Conservation (phyloP, 1,140 invertebrate genomes). For the Macrostomum lignano region DNA sequence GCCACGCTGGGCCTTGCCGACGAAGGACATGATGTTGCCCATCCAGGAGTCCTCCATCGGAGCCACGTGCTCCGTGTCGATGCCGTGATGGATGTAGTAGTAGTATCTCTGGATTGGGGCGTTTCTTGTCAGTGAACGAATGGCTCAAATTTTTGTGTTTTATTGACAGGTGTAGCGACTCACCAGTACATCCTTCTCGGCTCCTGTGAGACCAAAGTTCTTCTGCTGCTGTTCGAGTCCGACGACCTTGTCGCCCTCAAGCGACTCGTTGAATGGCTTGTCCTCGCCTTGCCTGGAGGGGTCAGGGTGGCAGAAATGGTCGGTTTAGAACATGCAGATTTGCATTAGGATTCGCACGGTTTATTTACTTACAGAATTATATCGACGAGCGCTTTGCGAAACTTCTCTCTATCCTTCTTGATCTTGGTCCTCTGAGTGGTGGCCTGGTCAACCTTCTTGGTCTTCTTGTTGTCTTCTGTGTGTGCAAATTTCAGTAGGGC, state of each 20-base stretch:
- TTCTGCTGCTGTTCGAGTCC: not conserved
- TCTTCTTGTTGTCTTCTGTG: too few relatives aligned
- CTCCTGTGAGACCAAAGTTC: not conserved
- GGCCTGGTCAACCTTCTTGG: too few relatives aligned
- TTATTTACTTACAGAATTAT: too few relatives aligned
- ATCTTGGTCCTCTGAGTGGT: too few relatives aligned
- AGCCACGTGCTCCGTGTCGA: slow-evolving; percentile 53
- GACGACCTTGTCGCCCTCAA: not conserved
- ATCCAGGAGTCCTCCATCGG: slow-evolving; percentile 36
- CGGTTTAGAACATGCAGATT: too few relatives aligned
- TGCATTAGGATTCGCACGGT: too few relatives aligned
- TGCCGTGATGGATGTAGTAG: slow-evolving; percentile 57
- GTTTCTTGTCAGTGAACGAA: slow-evolving; percentile 1
- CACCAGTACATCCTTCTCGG: slow-evolving; percentile 1
- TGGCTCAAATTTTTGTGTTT: not conserved
- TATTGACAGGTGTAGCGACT: too few relatives aligned
- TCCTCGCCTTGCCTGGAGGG: slow-evolving; percentile 1
- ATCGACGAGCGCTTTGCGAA: too few relatives aligned
- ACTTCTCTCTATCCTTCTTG: too few relatives aligned
- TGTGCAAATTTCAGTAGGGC: too few relatives aligned
- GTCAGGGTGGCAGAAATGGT: too few relatives aligned
- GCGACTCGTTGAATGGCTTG: not conserved
- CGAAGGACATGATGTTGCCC: slow-evolving; percentile 29
- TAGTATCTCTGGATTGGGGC: slow-evolving; percentile 37
- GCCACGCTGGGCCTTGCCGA: slow-evolving; percentile 11